Conservation (phyloP, 2,797 vertebrate genomes). For the Anabas testudineus region DNA sequence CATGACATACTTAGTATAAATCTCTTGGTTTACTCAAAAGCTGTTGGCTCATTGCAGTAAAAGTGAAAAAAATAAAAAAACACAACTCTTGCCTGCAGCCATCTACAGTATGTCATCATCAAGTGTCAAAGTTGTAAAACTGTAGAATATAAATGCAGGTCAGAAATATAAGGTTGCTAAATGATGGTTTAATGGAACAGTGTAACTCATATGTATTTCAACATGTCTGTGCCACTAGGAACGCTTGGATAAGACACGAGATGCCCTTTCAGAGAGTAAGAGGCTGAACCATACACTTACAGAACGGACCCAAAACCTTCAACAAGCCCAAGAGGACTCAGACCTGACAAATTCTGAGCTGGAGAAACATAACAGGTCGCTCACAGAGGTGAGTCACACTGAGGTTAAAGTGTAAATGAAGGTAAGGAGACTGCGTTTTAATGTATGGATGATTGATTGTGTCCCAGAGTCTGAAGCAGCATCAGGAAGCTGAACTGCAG, state of each 20-base stretch:
- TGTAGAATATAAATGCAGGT: slow-evolving; percentile 10
- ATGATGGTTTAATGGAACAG: slow-evolving; percentile 24
- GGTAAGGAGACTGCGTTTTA: slow-evolving; percentile 17
- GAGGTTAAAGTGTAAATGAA: not conserved
- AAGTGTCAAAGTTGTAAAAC: slow-evolving; percentile 26
- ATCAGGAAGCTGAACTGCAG: slow-evolving; percentile 75
- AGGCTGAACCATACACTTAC: slow-evolving; percentile 78
- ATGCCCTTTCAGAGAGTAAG: slow-evolving; percentile 81
- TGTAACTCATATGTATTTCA: slow-evolving; percentile 14
- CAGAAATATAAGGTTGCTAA: slow-evolving; percentile 19
- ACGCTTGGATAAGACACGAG: slow-evolving; percentile 78
- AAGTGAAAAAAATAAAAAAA: slow-evolving; percentile 39
- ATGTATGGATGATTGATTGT: slow-evolving; percentile 23
- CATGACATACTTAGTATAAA: slow-evolving; percentile 67
- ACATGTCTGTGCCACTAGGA: slow-evolving; percentile 74
- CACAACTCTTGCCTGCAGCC: slow-evolving; percentile 15
- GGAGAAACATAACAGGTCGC: slow-evolving; percentile 70
- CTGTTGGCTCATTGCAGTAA: slow-evolving; percentile 57
- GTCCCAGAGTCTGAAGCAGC: slow-evolving; percentile 75
- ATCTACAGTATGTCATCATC: slow-evolving; percentile 39
- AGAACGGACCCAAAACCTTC: slow-evolving; percentile 74
- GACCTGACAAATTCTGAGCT: slow-evolving; percentile 75
- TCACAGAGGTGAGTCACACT: slow-evolving; percentile 77
- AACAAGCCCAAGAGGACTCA: slow-evolving; percentile 73
- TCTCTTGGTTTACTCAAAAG: slow-evolving; percentile 64